Conservation (phyloP, 2,797 vertebrate species). For the Brotula barbata region DNA sequence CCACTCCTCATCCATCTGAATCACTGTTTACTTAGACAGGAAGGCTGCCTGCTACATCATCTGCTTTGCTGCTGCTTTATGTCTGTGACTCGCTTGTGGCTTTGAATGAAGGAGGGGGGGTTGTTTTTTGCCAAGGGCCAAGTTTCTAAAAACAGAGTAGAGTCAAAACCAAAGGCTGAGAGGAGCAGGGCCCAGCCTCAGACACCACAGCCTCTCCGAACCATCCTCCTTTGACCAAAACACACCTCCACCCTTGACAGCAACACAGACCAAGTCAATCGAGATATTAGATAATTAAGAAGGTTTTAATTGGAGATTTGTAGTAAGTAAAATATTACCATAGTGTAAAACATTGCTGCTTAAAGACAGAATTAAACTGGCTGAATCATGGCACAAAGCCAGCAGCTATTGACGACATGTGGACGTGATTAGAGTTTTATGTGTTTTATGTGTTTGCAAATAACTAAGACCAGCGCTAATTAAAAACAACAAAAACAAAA, state of each 20-base stretch:
- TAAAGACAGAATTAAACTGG: neutral
- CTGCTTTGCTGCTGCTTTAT: slow-evolving; percentile 63
- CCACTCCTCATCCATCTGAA: slow-evolving; percentile 73
- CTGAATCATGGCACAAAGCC: no score
- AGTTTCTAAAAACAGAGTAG: slow-evolving; percentile 77
- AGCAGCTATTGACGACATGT: no score
- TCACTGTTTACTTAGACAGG: slow-evolving; percentile 81
- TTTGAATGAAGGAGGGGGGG: slow-evolving; percentile 52
- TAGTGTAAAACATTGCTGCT: neutral
- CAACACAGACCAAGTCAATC: slow-evolving; percentile 41
- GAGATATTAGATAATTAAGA: slow-evolving; percentile 16
- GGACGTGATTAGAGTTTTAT: no score
- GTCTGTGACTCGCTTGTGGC: slow-evolving; percentile 74
- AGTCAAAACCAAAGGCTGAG: slow-evolving; percentile 69
- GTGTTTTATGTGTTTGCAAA: no score
- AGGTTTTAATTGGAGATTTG: neutral
- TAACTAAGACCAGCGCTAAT: neutral
- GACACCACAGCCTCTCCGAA: slow-evolving; percentile 76
- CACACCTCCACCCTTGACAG: slow-evolving; percentile 8
- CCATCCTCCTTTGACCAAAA: slow-evolving; percentile 39
- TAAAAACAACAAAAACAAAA: neutral
- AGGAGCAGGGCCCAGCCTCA: slow-evolving; percentile 73
- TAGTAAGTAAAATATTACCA: neutral
- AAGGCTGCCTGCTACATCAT: slow-evolving; percentile 67
- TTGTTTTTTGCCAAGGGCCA: slow-evolving; percentile 71